phyloP scores from a whole-genome alignment of 2,888 invertebrate genomes.

The Leptinotarsa peninsularis region DNA sequence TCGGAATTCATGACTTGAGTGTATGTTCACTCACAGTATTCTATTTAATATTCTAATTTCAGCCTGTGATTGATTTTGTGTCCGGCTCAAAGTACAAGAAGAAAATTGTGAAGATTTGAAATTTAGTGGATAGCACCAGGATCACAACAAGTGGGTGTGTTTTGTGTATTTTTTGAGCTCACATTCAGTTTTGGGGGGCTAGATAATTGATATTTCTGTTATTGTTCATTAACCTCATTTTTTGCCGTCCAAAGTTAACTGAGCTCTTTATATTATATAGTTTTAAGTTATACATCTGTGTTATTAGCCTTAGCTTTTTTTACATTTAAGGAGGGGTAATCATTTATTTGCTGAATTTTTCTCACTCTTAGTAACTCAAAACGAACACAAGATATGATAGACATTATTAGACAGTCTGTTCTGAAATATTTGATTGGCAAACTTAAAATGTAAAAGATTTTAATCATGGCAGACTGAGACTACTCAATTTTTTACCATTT shows the following conservation, averaged over 20 bases:
- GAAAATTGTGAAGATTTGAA: neutral
- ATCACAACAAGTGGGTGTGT: neutral
- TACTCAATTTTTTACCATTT: slow-evolving; percentile 19
- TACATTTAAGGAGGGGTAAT: slow-evolving; percentile 12
- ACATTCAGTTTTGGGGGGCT: neutral
- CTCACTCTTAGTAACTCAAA: neutral
- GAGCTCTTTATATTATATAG: neutral
- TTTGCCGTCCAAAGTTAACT: neutral
- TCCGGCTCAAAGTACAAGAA: neutral
- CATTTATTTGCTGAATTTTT: neutral
- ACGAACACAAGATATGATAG: neutral
- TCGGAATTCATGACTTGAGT: neutral
- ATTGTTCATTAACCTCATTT: neutral
- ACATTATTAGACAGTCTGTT: neutral
- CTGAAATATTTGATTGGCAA: neutral
- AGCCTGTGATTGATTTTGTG: neutral
- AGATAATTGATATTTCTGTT: neutral
- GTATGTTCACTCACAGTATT: neutral
- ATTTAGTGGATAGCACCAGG: neutral
- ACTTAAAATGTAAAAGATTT: neutral
- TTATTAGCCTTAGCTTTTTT: slow-evolving; percentile 31
- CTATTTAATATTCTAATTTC: neutral
- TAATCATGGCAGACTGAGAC: neutral
- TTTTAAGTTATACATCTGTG: slow-evolving; percentile 32
- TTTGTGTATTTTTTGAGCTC: neutral